Percentiles rank a stretch among this genome's conserved stretches.
These are phyloP conservation scores for Gasteruption jaculator DNA, from an alignment of 2,888 invertebrate genomes.

Conservation along the genomic window DNA sequence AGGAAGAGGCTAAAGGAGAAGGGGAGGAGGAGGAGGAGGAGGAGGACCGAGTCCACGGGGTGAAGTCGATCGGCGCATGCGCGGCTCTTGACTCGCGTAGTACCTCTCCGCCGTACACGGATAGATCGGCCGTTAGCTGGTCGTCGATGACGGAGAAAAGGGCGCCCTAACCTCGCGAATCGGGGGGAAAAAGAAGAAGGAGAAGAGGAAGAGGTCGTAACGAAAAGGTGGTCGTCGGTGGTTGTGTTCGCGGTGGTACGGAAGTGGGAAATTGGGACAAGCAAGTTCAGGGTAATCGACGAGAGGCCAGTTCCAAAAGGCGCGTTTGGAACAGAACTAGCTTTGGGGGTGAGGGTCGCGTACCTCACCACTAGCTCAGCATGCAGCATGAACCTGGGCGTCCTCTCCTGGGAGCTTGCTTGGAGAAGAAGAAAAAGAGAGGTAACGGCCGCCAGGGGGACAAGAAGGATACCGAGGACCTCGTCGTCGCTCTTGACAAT, in stretches of 20 bases:
- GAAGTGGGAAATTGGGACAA: constrained; percentile 19
- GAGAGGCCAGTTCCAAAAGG: not conserved
- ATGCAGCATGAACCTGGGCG: constrained; percentile 51
- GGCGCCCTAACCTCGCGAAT: too few relatives aligned
- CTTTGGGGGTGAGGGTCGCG: constrained; percentile 5
- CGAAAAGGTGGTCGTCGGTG: constrained; percentile 2
- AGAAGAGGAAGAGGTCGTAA: not conserved
- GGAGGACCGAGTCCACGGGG: constrained; percentile 2
- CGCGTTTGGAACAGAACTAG: not conserved
- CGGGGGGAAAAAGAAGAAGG: not conserved
- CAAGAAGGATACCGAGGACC: constrained; percentile 30
- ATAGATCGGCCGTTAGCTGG: too few relatives aligned
- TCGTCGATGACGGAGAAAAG: too few relatives aligned
- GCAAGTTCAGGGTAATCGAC: not conserved
- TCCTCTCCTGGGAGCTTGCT: constrained; percentile 46
- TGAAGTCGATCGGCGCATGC: too few relatives aligned
- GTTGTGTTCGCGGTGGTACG: constrained; percentile 15
- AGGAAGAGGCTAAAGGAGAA: constrained; percentile 4
- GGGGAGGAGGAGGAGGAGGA: not conserved
- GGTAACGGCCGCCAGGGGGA: constrained; percentile 47
- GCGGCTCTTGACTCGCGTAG: too few relatives aligned
- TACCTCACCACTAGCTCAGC: constrained; percentile 34
- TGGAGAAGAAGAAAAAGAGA: too few relatives aligned
- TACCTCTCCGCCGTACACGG: too few relatives aligned
- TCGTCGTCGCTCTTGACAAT: too few relatives aligned